Percentiles rank a stretch among this genome's conserved stretches.
These are phyloP conservation scores for Mesopsocus fuscifrons DNA, from an alignment of 2,888 invertebrate species.

Conservation along the genomic window DNA sequence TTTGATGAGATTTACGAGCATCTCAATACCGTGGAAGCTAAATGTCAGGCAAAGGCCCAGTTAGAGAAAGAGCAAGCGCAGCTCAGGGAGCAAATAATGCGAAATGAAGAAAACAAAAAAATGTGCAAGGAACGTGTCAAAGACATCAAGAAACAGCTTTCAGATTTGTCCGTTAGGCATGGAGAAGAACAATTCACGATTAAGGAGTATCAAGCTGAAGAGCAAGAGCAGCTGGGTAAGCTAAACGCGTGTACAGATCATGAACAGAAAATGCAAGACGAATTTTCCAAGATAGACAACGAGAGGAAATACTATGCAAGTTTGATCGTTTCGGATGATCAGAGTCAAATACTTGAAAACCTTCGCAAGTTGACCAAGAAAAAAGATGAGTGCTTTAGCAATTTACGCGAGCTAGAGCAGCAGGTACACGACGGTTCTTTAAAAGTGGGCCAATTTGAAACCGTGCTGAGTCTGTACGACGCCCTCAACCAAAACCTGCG, in stretches of 20 bases:
- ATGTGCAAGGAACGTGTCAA: background rate
- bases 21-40: background rate
- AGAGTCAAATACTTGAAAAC: background rate
- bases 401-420: background rate
- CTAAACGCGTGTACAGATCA: background rate
- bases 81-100: background rate
- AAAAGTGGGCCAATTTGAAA: background rate
- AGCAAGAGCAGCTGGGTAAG: background rate
- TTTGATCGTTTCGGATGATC: conserved; percentile 1
- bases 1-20: background rate
- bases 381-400: background rate
- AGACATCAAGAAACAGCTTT: background rate
- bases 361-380: background rate
- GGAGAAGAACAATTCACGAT: conserved; percentile 1
- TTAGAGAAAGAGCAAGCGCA: background rate
- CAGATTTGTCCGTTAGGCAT: background rate
- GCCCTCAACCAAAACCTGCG: background rate
- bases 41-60: background rate
- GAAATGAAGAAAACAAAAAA: conserved; percentile 1
- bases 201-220: background rate
- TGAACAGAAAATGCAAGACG: background rate
- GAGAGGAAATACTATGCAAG: conserved; percentile 1
- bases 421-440: background rate
- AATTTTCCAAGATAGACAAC: background rate
- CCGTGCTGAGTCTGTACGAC: background rate